Evolutionary conservation across 2,888 invertebrate genomes (phyloP), one percentile per base, ranked within the genome.

Genomic region (Microctonus aethiopoides): DNA sequence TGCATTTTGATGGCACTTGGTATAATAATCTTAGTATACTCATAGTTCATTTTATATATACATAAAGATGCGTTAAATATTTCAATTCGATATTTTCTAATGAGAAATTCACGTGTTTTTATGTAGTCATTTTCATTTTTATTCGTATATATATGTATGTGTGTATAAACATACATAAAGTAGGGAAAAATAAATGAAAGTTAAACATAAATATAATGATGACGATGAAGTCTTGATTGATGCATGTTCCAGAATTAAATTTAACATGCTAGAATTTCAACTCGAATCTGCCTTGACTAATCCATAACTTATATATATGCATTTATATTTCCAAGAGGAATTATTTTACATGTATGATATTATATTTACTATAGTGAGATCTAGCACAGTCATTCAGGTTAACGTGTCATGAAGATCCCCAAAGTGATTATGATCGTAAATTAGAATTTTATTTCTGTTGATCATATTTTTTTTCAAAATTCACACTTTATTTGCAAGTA

Each of bases 241-340:
- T 74, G 68, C 72, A 71, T 71, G 73, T 63, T 68, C 73, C 72
- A 77, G 79, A 79, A 76, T 80, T 76, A 80, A 78, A 79, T 46
- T 16, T 9, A 39, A 77, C 77, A 81, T 75, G 78, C 80, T 81
- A 80, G 80, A 83, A 83, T 82, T 80, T 78, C 78, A 77, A 83
- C 83, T 81, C 79, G 76, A 80, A 72, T 79, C 76, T 76, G 75
- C 65, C 13, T 10, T 74, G 74, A 76, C 78, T 79, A 78, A 81
- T 80, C 78, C 77, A 68, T 46, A 24, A 46, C 62, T 46, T 56
- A 20, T 20, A 20, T 26, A 36, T 39, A 4, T 62, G 52, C 32
- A 52, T 36, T 1, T 59, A 34, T 52, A 60, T n/a, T n/a, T 20
- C 7, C 46, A n/a, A 36, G 52, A 36, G 51, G 51, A n/a, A n/a